Evolutionary conservation across 2,113 vertebrate species (phyloP).

Genomic region (Vulpes vulpes): DNA sequence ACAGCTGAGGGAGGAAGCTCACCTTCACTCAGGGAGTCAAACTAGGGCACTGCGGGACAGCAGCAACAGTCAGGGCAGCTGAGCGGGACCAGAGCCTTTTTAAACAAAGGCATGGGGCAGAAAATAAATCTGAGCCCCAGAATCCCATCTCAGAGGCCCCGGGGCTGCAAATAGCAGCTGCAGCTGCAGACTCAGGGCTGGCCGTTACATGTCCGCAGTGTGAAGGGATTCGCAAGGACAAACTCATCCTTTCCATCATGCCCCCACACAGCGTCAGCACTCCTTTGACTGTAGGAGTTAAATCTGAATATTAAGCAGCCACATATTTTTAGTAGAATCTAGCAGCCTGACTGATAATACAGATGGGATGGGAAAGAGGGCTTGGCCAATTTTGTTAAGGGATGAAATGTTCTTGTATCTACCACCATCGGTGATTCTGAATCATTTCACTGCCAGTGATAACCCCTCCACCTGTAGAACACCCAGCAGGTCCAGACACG

Average conservation of each 20-base stretch:
- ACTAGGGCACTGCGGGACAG: neutral
- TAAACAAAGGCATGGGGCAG: conserved; percentile 62
- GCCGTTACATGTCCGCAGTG: conserved; percentile 68
- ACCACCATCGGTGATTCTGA: neutral
- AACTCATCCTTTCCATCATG: conserved; percentile 63
- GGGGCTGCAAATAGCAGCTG: conserved; percentile 80
- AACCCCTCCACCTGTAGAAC: neutral
- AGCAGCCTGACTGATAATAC: neutral
- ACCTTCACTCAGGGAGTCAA: neutral
- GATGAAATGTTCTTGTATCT: neutral
- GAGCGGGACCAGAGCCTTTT: conserved; percentile 45
- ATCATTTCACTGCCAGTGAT: neutral
- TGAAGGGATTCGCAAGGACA: conserved; percentile 57
- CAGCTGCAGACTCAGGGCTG: conserved; percentile 74
- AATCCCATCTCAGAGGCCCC: conserved; percentile 64
- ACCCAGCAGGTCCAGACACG: neutral
- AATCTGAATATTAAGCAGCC: neutral
- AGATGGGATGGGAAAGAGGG: neutral
- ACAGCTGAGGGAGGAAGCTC: neutral
- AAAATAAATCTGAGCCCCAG: conserved; percentile 80
- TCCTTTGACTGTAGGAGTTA: neutral
- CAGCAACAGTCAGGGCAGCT: neutral
- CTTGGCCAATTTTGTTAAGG: neutral
- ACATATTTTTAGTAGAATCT: neutral
- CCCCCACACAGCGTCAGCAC: conserved; percentile 50